A percentile compares a stretch with the other conserved stretches of the same genome.
Evolutionary conservation across 2,797 vertebrate species (phyloP).

Genomic region (Onychomys leucogaster): DNA sequence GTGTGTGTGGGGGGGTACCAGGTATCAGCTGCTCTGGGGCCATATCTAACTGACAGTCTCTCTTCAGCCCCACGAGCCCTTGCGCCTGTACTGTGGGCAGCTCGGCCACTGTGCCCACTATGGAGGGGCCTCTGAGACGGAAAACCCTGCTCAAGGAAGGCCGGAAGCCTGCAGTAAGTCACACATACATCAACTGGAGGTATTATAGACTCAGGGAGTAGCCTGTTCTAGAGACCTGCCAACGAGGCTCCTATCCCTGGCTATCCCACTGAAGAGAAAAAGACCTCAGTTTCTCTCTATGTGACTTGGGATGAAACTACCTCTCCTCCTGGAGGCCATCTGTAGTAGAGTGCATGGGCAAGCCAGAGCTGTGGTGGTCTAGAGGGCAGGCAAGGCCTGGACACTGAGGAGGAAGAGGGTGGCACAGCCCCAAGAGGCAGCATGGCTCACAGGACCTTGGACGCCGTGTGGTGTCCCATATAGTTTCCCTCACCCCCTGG

Average conservation of each 20-base stretch:
- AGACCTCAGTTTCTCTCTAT: neutral
- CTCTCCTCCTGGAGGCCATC: neutral
- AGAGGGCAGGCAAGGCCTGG: neutral
- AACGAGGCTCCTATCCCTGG: neutral
- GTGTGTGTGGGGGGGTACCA: neutral
- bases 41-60: slow-evolving; percentile 53
- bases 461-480: neutral
- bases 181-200: fast-evolving
- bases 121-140: slow-evolving; percentile 94
- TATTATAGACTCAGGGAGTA: neutral
- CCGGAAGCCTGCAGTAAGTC: slow-evolving; percentile 94
- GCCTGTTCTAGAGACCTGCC: neutral
- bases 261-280: neutral
- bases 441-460: neutral
- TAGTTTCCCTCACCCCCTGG: neutral
- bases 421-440: neutral
- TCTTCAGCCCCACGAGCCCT: slow-evolving; percentile 88
- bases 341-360: neutral
- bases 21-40: neutral
- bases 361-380: neutral
- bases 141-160: slow-evolving; percentile 97
- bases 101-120: slow-evolving; percentile 90
- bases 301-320: neutral
- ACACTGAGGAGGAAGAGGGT: neutral
- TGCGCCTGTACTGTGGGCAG: slow-evolving; percentile 91